Evolutionary conservation across 2,113 vertebrate genomes (phyloP), one percentile per base, ranked within the genome.

Genomic region (Bos javanicus): DNA sequence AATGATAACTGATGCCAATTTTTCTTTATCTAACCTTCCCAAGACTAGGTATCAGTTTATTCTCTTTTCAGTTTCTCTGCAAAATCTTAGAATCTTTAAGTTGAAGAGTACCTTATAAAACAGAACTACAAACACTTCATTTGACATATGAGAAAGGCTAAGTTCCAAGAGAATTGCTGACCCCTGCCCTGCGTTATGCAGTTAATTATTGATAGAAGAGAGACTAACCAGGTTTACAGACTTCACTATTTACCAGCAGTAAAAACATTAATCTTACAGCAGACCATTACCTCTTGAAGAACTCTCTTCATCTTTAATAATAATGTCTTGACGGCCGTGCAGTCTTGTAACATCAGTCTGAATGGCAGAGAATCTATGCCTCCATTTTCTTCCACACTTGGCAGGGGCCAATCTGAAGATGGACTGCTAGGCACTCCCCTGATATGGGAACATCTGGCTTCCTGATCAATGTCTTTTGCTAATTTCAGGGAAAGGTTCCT

Each of bases 271-370:
- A 95, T 94, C 56, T 97, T 95, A 94, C 50, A 96, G 50, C 39
- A 23, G 89, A 89, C 62, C 54, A 97, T 99, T 99, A 99, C 99
- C 99, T 99, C 99, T 98, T 99, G 99, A 91, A 99, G 99, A 94
- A 99, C 99, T 96, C 99, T 99, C 97, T 99, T 99, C 98, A 99
- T 99, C 98, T 99, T 99, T 95, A 99, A 98, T 86, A 99, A 99
- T 90, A 99, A 98, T 0, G 99, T 99, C 99, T 99, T 99, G 12
- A 99, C 99, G 48, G 99, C 99, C 1, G 99, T 99, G 96, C 99
- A 99, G 97, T 99, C 99, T 95, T 99, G 99, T 95, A 99, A 98
- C 99, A 99, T 99, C 98, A 99, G 21, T 97, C 99, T 99, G 96
- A 99, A 99, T 1, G 99, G 99, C 96, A 99, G 98, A 36, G 99